phyloP scores from a whole-genome alignment of 2,113 vertebrate species.

The Dromiciops gliroides region DNA sequence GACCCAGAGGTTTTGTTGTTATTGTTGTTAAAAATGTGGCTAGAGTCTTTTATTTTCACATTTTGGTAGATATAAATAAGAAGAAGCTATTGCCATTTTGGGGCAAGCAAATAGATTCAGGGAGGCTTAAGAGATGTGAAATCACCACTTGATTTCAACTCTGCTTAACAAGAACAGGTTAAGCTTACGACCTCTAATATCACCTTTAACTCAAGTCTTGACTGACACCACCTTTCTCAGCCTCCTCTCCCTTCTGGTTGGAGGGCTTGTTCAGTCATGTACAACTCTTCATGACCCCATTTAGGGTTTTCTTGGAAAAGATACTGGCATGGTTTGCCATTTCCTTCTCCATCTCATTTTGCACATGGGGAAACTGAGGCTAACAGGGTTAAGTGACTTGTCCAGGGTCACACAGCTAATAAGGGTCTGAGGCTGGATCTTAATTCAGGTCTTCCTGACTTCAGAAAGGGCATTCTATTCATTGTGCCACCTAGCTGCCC shows the following conservation, averaged over 20 bases:
- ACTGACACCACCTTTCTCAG: neutral
- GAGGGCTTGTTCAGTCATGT: neutral
- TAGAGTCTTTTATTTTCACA: neutral
- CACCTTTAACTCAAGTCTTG: neutral
- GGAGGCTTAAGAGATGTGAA: neutral
- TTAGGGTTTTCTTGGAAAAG: neutral
- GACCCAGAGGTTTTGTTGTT: neutral
- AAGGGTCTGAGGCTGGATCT: neutral
- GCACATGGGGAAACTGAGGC: neutral
- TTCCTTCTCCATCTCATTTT: neutral
- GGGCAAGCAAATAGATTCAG: neutral
- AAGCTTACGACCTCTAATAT: neutral
- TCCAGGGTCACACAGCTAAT: neutral
- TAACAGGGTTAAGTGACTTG: neutral
- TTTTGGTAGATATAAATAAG: neutral
- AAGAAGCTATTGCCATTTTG: neutral
- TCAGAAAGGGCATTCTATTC: neutral
- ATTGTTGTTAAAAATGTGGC: neutral
- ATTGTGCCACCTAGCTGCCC: neutral
- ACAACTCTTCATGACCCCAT: neutral
- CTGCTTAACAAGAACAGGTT: neutral
- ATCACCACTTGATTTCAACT: neutral
- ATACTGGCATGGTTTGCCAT: neutral
- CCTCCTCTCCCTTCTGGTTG: neutral
- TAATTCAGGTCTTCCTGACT: neutral